A percentile compares a stretch with the other conserved stretches of the same genome.
phyloP scores from a whole-genome alignment of 2,113 vertebrate species.

The Cryptomyrus ogoouensis region DNA sequence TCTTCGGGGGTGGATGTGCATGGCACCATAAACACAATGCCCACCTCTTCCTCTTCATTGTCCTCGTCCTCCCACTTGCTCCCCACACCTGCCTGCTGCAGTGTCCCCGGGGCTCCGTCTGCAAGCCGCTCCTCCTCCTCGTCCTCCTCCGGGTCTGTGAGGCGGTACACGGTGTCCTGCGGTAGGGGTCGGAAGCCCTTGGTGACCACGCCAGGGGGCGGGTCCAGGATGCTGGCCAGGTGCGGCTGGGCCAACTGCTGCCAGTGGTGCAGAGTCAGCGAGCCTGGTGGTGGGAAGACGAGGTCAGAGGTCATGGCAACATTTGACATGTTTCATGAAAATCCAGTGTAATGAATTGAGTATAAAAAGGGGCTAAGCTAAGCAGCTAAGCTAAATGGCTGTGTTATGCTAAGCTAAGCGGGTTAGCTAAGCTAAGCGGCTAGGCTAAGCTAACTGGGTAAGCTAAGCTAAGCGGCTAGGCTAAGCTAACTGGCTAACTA shows the following conservation, averaged over 20 bases:
- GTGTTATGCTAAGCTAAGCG: background rate
- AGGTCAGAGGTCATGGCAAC: background rate
- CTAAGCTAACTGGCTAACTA: background rate
- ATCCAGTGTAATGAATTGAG: background rate
- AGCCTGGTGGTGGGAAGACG: constrained; percentile 62
- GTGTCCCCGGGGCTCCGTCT: constrained; percentile 31
- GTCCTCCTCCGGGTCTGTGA: constrained; percentile 90
- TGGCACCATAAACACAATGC: constrained; percentile 63
- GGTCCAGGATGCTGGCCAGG: constrained; percentile 87
- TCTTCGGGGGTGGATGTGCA: constrained; percentile 33
- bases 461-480: background rate
- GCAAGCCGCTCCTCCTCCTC: constrained; percentile 51
- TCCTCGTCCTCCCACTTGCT: background rate
- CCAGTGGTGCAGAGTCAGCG: constrained; percentile 93
- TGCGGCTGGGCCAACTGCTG: constrained; percentile 94
- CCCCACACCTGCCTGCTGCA: background rate
- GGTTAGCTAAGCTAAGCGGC: background rate
- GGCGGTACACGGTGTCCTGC: constrained; percentile 67
- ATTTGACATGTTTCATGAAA: background rate
- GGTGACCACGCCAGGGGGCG: constrained; percentile 88
- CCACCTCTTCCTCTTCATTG: constrained; percentile 49
- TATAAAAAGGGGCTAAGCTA: background rate
- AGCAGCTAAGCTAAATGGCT: background rate
- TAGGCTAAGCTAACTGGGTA: background rate
- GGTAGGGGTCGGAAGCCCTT: constrained; percentile 82